Conservation (phyloP, 1,140 invertebrate species). For the Tetramorium alpestre region DNA sequence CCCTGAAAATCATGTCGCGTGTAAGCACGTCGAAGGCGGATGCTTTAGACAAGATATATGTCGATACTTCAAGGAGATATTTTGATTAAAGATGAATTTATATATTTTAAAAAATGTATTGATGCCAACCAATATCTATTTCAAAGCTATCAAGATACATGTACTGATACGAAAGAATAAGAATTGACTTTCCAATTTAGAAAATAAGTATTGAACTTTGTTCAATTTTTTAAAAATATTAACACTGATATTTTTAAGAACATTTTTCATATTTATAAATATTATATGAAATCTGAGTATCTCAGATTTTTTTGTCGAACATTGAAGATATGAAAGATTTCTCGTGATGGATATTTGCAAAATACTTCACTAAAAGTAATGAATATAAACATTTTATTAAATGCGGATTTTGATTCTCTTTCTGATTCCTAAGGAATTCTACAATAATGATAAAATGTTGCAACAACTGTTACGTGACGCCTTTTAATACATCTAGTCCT, state of each 20-base stretch:
- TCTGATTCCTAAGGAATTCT: not conserved
- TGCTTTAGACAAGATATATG: conserved; percentile 3
- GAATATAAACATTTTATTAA: not conserved
- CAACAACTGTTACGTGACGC: not conserved
- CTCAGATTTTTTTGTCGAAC: not conserved
- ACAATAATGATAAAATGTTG: not conserved
- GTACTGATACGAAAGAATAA: not conserved
- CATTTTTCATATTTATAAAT: not conserved
- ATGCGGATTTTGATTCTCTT: not conserved
- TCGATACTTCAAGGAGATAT: not conserved
- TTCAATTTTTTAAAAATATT: not conserved
- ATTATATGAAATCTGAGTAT: not conserved
- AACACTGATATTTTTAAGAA: not conserved
- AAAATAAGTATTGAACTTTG: not conserved
- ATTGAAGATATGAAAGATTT: not conserved
- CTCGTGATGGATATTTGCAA: not conserved
- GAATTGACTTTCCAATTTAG: too few species aligned
- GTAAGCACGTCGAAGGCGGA: not conserved
- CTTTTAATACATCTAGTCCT: not conserved
- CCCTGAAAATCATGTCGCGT: conserved; percentile 34
- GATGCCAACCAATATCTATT: not conserved
- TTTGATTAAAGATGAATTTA: not conserved
- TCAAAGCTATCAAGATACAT: not conserved
- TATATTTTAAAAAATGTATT: not conserved
- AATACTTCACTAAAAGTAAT: not conserved